Conservation (phyloP, 2,797 vertebrate genomes). For the Lutjanus campechanus region DNA sequence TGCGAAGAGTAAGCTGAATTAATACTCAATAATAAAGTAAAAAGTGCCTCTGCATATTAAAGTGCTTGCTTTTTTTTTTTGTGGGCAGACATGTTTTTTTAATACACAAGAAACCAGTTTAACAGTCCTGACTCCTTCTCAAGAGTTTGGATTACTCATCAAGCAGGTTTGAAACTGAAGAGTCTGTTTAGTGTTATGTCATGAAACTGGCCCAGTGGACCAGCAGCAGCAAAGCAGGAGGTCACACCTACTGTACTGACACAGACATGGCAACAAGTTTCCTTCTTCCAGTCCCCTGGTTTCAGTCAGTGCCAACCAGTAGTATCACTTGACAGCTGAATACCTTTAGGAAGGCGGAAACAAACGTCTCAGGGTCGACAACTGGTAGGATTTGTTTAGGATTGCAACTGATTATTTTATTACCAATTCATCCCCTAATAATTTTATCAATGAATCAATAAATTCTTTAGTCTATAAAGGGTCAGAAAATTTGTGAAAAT, state of each 20-base stretch:
- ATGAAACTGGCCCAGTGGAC: slow-evolving; percentile 51
- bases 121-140: slow-evolving; percentile 37
- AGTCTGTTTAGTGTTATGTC: slow-evolving; percentile 34
- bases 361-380: not conserved
- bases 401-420: not conserved
- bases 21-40: not conserved
- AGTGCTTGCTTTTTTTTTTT: slow-evolving; percentile 5
- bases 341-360: slow-evolving; percentile 1
- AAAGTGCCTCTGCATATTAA: not conserved
- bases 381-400: not conserved
- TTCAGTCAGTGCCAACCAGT: slow-evolving; percentile 37
- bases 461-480: not conserved
- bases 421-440: not conserved
- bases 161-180: slow-evolving; percentile 67
- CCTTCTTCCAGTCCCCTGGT: slow-evolving; percentile 25
- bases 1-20: not conserved
- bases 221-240: slow-evolving; percentile 20
- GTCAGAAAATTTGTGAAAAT: not conserved
- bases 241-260: slow-evolving; percentile 60
- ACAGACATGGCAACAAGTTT: slow-evolving; percentile 34
- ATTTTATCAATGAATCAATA: not conserved
- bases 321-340: slow-evolving; percentile 28
- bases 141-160: slow-evolving; percentile 49
- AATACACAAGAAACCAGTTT: slow-evolving; percentile 64
- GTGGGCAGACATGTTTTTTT: slow-evolving; percentile 1